Conservation (phyloP, 2,113 vertebrate genomes). For the Corythaixoides concolor region DNA sequence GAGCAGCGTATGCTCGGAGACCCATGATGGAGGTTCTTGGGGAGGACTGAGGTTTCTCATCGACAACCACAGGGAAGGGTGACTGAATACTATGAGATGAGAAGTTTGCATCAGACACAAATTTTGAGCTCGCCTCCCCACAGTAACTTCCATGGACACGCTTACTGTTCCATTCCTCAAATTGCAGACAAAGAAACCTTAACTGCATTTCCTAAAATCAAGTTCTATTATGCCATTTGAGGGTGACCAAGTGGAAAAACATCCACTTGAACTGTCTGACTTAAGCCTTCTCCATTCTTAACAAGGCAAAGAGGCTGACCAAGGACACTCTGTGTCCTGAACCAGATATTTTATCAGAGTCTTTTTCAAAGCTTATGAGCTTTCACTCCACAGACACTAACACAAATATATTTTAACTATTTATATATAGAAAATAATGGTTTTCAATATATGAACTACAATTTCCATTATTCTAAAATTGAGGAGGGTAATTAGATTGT, state of each 20-base stretch:
- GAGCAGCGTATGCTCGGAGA: not conserved
- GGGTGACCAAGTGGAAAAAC: not conserved
- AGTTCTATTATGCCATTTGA: not conserved
- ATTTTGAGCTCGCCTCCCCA: not conserved
- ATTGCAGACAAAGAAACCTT: not conserved
- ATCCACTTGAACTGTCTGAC: not conserved
- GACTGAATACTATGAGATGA: not conserved
- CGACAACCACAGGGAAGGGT: fast-evolving
- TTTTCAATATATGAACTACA: not conserved
- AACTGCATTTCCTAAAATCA: not conserved
- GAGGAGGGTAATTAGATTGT: not conserved
- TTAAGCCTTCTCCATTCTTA: not conserved
- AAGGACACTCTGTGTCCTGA: not conserved
- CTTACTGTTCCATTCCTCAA: not conserved
- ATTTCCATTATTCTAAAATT: not conserved
- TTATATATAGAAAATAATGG: not conserved
- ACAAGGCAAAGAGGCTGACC: not conserved
- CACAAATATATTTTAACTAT: not conserved
- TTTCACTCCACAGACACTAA: not conserved
- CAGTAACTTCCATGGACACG: not conserved
- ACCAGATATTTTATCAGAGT: fast-evolving
- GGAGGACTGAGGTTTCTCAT: not conserved
- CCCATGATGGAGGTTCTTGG: fast-evolving
- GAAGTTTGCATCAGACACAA: not conserved
- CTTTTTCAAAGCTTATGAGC: not conserved